Base-by-base conservation (phyloP, 2,888 invertebrate species). In the Eilema caniola region DNA sequence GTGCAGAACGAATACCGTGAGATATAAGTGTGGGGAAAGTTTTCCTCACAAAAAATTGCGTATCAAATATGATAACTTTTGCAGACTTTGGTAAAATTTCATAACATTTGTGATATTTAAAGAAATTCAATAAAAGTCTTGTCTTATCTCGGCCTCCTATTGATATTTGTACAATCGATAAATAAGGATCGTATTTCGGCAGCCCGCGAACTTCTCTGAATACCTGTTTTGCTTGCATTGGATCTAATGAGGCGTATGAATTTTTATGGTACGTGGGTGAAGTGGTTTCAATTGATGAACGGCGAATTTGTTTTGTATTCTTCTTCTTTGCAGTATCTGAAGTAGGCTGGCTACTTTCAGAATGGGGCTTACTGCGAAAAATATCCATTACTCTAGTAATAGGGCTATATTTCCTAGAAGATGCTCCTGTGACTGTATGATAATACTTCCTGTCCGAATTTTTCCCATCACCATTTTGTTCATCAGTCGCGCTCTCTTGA, bases 341-440 rank as follows among this genome's bases (percentile, higher is more conserved):
- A 41, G 88, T 71, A 66, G 87, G 66, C 76, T 87, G 93, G 73
- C 85, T 90, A 63, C 83, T 84, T 77, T 93, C 94, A 60, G 89
- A 67, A 47, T 93, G 92, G 56, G 94, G 93, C 78, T 94, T 95
- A 72, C 91, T 89, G 79, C 92, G 89, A 86, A 95, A 95, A 76
- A 95, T 94, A 86, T 95, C 95, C 95, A 95, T 95, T 66, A 95
- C 94, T 73, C 94, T 91, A 66, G 95, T 94, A 75, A 95, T 94
- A n/a, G 95, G 93, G 82, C 95, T 95, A 83, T 92, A 94, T 83
- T 93, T 94, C 73, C 94, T 87, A 28, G 95, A 94, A 57, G 95
- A 93, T 59, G 92, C 95, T 64, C 95, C 95, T 4, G 95, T 95
- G 59, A 95, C 95, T n/a, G 95, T 95, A 82, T 95, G 95, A 74